Conservation (phyloP, 2,797 vertebrate species). For the Gouania willdenowi region DNA sequence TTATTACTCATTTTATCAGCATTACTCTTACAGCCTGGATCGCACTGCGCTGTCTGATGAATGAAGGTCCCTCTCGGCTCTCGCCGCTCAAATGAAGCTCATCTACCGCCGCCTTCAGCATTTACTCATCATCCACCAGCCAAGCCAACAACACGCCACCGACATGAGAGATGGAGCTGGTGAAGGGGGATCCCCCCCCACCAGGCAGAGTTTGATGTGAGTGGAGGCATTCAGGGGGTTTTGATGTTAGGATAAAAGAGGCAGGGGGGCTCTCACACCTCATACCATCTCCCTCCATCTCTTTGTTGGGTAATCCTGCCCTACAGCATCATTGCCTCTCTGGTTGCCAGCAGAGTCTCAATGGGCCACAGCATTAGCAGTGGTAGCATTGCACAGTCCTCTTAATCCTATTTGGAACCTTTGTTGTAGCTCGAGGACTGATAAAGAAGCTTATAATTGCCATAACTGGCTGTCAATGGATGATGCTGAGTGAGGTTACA, state of each 20-base stretch:
- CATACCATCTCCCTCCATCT: conserved; percentile 50
- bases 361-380: conserved; percentile 48
- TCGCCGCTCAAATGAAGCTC: conserved; percentile 13
- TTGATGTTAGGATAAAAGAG: conserved; percentile 42
- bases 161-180: conserved; percentile 4
- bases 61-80: conserved; percentile 32
- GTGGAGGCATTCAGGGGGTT: conserved; percentile 27
- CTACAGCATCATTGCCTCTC: conserved; percentile 38
- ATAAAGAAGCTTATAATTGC: conserved; percentile 49
- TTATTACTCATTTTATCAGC: conserved; percentile 65
- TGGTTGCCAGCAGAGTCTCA: conserved; percentile 50
- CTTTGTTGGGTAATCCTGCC: conserved; percentile 67
- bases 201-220: conserved; percentile 8
- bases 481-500: conserved; percentile 15
- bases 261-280: conserved; percentile 26
- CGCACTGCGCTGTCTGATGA: conserved; percentile 41
- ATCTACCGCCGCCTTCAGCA: conserved; percentile 11
- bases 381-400: conserved; percentile 41
- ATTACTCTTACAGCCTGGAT: conserved; percentile 31
- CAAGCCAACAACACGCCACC: conserved; percentile 14
- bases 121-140: conserved; percentile 14
- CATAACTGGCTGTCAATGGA: conserved; percentile 35
- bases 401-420: conserved; percentile 59
- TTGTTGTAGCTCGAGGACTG: conserved; percentile 44
- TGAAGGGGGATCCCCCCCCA: conserved; percentile 8